Evolutionary conservation across 1,140 invertebrate species (phyloP).

Genomic region (Hyphantria cunea): DNA sequence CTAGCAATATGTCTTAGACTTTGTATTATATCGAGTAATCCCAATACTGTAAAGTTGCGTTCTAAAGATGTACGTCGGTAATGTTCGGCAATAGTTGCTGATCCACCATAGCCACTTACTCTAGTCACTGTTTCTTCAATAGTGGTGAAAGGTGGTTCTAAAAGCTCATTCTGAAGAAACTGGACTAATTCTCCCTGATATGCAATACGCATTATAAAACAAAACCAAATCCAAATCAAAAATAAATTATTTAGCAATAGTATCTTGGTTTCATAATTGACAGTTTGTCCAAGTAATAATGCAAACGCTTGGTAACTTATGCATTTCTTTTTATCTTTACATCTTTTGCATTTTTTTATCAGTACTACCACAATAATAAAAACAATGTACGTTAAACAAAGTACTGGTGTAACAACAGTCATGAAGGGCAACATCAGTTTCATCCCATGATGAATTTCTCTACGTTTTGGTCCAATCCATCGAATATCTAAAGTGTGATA

Average conservation of each 20-base stretch:
- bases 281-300: constrained; percentile 52
- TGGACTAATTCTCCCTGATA: constrained; percentile 57
- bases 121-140: constrained; percentile 41
- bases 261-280: constrained; percentile 43
- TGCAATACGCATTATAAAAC: constrained; percentile 50
- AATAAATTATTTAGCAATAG: constrained; percentile 46
- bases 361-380: constrained; percentile 36
- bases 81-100: constrained; percentile 33
- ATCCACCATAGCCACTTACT: constrained; percentile 44
- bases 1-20: constrained; percentile 39
- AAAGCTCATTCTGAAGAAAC: constrained; percentile 41
- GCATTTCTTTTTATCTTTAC: constrained; percentile 22
- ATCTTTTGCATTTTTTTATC: constrained; percentile 26
- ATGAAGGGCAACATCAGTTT: constrained; percentile 54
- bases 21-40: constrained; percentile 23
- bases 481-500: constrained; percentile 41
- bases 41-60: constrained; percentile 37
- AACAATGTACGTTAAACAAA: constrained; percentile 36
- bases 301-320: constrained; percentile 41
- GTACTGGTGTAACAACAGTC: constrained; percentile 37
- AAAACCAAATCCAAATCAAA: constrained; percentile 61
- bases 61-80: constrained; percentile 44
- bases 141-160: constrained; percentile 46
- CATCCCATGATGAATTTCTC: constrained; percentile 52
- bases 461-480: constrained; percentile 49